Percentiles rank a stretch among this genome's conserved stretches.
These are phyloP conservation scores for Creontiades dilutus DNA, from an alignment of 2,888 invertebrate species.

Conservation along the genomic window DNA sequence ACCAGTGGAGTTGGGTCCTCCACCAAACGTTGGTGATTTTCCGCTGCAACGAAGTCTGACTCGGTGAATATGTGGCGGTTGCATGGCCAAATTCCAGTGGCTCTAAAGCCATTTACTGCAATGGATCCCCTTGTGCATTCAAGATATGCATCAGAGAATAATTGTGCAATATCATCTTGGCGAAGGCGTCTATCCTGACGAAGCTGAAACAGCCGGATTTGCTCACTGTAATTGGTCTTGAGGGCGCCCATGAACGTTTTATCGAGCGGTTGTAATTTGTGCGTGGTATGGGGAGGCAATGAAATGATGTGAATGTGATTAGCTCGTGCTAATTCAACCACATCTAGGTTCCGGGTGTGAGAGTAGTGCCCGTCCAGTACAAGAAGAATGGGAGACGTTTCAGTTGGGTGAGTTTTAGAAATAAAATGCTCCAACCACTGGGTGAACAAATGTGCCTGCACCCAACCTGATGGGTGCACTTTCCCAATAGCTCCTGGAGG, in stretches of 20 bases:
- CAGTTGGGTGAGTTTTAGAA: conserved; percentile 75
- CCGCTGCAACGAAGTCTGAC: conserved; percentile 38
- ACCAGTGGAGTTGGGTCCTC: conserved; percentile 13
- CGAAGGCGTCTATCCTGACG: not conserved
- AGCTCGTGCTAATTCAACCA: conserved; percentile 71
- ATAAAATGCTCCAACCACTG: conserved; percentile 77
- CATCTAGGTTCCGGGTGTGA: conserved; percentile 73
- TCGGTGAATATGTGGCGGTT: conserved; percentile 53
- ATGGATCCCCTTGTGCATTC: conserved; percentile 21
- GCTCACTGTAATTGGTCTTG: conserved; percentile 57
- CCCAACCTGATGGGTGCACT: conserved; percentile 77
- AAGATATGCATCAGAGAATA: conserved; percentile 41
- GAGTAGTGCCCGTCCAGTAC: conserved; percentile 74
- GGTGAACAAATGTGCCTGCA: conserved; percentile 77
- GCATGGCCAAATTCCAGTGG: conserved; percentile 45
- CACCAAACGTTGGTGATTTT: conserved; percentile 24
- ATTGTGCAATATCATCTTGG: conserved; percentile 33
- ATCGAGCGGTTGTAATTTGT: conserved; percentile 74
- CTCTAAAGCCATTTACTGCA: conserved; percentile 46
- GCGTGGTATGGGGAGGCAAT: conserved; percentile 74
- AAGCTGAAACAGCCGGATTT: conserved; percentile 44
- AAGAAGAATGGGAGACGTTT: conserved; percentile 76
- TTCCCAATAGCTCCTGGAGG: conserved; percentile 76
- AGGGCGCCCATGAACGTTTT: conserved; percentile 73
- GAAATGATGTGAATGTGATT: conserved; percentile 73